phyloP scores from a whole-genome alignment of 2,888 invertebrate species.

The Melinaea menophilus region DNA sequence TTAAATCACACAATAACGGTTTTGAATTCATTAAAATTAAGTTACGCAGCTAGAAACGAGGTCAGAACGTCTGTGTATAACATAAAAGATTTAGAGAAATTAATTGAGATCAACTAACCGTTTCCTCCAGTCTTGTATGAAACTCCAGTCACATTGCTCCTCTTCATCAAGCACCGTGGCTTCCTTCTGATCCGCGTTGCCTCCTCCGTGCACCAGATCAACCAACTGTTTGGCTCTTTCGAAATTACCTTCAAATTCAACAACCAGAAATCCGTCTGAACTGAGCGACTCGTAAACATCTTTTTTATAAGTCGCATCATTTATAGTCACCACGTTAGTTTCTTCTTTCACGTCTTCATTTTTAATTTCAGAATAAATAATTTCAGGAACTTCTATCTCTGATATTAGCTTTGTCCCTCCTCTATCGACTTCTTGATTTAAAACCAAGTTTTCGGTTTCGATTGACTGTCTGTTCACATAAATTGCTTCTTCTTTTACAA shows the following conservation, averaged over 20 bases:
- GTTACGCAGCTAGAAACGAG: conserved; percentile 50
- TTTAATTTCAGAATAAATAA: conserved; percentile 67
- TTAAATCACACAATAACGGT: conserved; percentile 51
- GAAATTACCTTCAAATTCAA: conserved; percentile 80
- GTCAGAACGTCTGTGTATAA: conserved; percentile 40
- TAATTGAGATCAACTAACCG: conserved; percentile 66
- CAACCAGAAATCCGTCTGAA: conserved; percentile 78
- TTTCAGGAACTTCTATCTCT: conserved; percentile 66
- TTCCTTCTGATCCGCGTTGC: conserved; percentile 64
- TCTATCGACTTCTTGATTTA: conserved; percentile 56
- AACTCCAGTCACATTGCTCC: conserved; percentile 83
- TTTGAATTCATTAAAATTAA: conserved; percentile 44
- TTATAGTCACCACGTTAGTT: conserved; percentile 52
- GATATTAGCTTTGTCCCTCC: conserved; percentile 58
- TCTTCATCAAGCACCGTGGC: conserved; percentile 69
- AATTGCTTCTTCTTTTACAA: conserved; percentile 62
- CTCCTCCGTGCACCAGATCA: conserved; percentile 73
- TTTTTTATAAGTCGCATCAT: conserved; percentile 67
- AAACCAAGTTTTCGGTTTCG: conserved; percentile 56
- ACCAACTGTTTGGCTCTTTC: conserved; percentile 80
- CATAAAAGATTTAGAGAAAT: conserved; percentile 20
- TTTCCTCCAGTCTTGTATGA: conserved; percentile 85
- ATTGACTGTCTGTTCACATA: conserved; percentile 65
- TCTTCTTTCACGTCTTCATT: conserved; percentile 43
- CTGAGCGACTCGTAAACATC: conserved; percentile 62